phyloP scores from a whole-genome alignment of 2,888 invertebrate species.

The Argyresthia albistria region DNA sequence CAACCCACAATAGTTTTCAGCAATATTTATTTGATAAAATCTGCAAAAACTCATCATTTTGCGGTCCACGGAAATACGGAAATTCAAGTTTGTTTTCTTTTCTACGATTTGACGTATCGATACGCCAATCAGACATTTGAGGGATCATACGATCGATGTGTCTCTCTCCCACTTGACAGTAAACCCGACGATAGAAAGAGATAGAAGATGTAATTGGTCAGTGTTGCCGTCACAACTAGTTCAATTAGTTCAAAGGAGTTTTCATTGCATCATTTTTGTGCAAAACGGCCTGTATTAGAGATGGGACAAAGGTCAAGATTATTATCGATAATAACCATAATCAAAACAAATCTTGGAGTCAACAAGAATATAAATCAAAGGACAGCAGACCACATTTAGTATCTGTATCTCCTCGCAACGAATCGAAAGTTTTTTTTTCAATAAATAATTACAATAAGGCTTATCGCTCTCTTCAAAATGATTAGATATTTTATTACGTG shows the following conservation, averaged over 20 bases:
- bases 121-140: slow-evolving; percentile 38
- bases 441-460: no score
- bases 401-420: no score
- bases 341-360: background rate
- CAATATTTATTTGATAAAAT: slow-evolving; percentile 18
- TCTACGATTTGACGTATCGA: slow-evolving; percentile 35
- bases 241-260: background rate
- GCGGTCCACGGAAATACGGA: slow-evolving; percentile 17
- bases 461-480: no score
- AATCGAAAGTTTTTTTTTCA: no score
- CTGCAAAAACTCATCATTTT: slow-evolving; percentile 32
- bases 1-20: slow-evolving; percentile 18
- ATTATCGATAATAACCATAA: background rate
- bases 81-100: slow-evolving; percentile 36
- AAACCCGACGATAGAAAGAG: slow-evolving; percentile 22
- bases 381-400: background rate
- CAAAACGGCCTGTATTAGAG: slow-evolving; percentile 12
- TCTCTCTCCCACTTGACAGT: slow-evolving; percentile 24
- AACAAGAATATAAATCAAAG: no score
- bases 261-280: slow-evolving; percentile 14
- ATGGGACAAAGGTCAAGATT: slow-evolving; percentile 3
- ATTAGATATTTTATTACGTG: no score
- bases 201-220: slow-evolving; percentile 11
- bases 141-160: slow-evolving; percentile 55
- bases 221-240: slow-evolving; percentile 14